A percentile compares a stretch with the other conserved stretches of the same genome.
Evolutionary conservation across 2,113 vertebrate species (phyloP).

Genomic region (Balaenoptera acutorostrata): DNA sequence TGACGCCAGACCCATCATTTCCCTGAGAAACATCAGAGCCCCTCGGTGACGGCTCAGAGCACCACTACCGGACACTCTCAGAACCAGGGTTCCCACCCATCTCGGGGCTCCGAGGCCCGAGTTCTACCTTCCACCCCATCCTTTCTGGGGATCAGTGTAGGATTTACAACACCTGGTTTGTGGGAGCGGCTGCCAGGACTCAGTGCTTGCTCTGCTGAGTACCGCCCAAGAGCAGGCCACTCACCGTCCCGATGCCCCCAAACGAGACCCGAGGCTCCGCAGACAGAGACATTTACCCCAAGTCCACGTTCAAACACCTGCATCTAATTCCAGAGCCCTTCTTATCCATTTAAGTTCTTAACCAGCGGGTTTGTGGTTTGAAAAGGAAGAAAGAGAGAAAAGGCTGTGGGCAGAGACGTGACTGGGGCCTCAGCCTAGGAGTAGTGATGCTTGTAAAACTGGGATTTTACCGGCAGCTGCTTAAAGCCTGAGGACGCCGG

Average conservation of each 20-base stretch:
- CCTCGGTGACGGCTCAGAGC: neutral
- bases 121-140: neutral
- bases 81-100: rapidly evolving
- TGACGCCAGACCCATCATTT: neutral
- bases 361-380: neutral
- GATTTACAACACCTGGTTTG: too few relatives aligned
- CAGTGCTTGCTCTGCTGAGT: neutral
- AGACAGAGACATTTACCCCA: neutral
- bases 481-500: neutral
- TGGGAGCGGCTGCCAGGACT: rapidly evolving
- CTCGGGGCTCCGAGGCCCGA: neutral
- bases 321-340: neutral
- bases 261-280: neutral
- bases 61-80: neutral
- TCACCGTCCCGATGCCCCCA: neutral
- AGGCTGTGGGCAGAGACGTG: neutral
- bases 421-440: neutral
- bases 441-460: neutral
- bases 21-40: neutral
- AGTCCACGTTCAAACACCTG: rapidly evolving
- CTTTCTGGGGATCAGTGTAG: neutral
- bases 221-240: neutral
- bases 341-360: neutral
- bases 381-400: neutral
- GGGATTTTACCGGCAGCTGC: neutral